phyloP scores from a whole-genome alignment of 1,140 invertebrate genomes.

The Protaetia brevitarsis region DNA sequence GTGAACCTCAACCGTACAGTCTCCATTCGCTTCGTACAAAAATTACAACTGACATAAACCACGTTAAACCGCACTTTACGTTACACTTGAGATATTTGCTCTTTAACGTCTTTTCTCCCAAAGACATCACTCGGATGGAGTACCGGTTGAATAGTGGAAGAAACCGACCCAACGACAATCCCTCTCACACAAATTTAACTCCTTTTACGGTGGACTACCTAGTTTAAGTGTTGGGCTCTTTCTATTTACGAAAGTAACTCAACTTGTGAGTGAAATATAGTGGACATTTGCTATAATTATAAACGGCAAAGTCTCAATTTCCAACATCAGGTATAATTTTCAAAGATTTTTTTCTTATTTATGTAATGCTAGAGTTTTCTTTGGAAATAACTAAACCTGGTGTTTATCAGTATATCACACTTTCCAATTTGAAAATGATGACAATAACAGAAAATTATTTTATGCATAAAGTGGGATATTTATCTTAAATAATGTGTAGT shows the following conservation, averaged over 20 bases:
- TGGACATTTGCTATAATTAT: too few relatives aligned
- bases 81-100: conserved; percentile 5
- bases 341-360: too few relatives aligned
- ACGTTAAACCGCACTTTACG: conserved; percentile 7
- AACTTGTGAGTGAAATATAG: background rate
- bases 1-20: background rate
- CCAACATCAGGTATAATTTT: too few relatives aligned
- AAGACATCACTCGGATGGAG: background rate
- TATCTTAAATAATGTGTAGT: too few relatives aligned
- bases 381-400: too few relatives aligned
- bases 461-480: too few relatives aligned
- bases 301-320: too few relatives aligned
- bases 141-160: background rate
- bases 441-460: too few relatives aligned
- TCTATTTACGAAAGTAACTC: background rate
- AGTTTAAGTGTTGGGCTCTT: background rate
- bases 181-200: conserved; percentile 14
- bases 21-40: conserved; percentile 1
- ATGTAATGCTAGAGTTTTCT: too few relatives aligned
- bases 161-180: background rate
- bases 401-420: too few relatives aligned
- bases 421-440: too few relatives aligned
- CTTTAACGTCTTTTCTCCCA: background rate
- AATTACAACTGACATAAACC: conserved; percentile 16
- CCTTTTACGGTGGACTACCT: background rate